phyloP scores from a whole-genome alignment of 2,113 vertebrate genomes.

The Phalacrocorax brasilianus region DNA sequence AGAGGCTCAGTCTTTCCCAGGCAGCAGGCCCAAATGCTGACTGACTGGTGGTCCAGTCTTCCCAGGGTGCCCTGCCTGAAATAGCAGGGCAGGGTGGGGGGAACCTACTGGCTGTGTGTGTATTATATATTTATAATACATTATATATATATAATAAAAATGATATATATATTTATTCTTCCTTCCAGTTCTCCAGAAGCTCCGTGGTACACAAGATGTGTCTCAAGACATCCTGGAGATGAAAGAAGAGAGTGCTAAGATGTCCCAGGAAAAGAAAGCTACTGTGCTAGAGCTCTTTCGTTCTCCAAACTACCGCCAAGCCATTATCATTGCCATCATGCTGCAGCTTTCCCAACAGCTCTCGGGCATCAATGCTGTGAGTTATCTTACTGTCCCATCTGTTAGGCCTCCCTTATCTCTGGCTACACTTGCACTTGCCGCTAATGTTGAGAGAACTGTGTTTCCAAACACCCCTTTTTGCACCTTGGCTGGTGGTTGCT shows the following conservation, averaged over 20 bases:
- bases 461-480: neutral
- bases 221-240: slow-evolving; percentile 88
- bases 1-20: neutral
- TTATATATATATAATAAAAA: too few species aligned
- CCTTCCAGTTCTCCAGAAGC: slow-evolving; percentile 80
- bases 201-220: slow-evolving; percentile 85
- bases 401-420: neutral
- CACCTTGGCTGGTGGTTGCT: neutral
- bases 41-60: neutral
- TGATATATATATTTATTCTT: neutral
- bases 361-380: slow-evolving; percentile 95
- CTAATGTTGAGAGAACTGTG: neutral
- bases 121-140: neutral
- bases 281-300: slow-evolving; percentile 89
- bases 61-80: neutral
- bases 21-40: neutral
- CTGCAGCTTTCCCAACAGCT: slow-evolving; percentile 96
- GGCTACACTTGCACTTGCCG: neutral
- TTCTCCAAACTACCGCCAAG: slow-evolving; percentile 83
- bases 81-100: neutral
- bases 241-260: slow-evolving; percentile 87
- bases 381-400: slow-evolving; percentile 38
- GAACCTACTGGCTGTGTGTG: neutral
- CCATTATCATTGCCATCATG: slow-evolving; percentile 88
- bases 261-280: slow-evolving; percentile 88